phyloP scores from a whole-genome alignment of 2,797 vertebrate genomes.

The Oreochromis mossambicus region DNA sequence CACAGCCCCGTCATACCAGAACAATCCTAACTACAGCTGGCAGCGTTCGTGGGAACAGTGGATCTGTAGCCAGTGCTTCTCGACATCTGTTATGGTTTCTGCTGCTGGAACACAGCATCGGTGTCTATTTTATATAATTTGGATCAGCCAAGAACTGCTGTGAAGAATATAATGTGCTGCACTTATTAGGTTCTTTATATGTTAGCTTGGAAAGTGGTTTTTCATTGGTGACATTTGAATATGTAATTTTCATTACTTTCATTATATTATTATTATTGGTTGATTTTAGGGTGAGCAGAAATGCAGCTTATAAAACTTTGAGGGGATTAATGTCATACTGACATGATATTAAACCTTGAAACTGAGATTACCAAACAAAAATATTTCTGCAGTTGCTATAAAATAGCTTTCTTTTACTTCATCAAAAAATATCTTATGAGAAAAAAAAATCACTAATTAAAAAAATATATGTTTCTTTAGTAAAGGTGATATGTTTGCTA shows the following conservation, averaged over 20 bases:
- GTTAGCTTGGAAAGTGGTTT: neutral
- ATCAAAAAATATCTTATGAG: neutral
- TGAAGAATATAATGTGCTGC: neutral
- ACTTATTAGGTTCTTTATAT: neutral
- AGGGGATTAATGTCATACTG: neutral
- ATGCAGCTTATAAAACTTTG: neutral
- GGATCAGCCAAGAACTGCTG: neutral
- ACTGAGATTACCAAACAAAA: neutral
- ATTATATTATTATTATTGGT: too few species aligned
- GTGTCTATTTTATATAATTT: neutral
- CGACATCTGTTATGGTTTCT: neutral
- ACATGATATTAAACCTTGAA: neutral
- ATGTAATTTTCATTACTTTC: neutral
- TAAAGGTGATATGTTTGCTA: neutral
- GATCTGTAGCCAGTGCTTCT: neutral
- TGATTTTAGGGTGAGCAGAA: neutral
- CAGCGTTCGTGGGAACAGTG: accelerated
- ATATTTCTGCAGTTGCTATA: neutral
- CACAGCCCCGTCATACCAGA: conserved; percentile 19
- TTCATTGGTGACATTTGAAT: neutral
- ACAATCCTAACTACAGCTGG: neutral
- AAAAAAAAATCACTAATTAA: accelerated
- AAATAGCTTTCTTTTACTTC: neutral
- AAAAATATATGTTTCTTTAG: neutral
- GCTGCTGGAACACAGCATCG: conserved; percentile 15